Percentiles rank a stretch among this genome's conserved stretches.
These are phyloP conservation scores for Bujurquina vittata DNA, from an alignment of 2,113 vertebrate genomes.

Conservation along the genomic window DNA sequence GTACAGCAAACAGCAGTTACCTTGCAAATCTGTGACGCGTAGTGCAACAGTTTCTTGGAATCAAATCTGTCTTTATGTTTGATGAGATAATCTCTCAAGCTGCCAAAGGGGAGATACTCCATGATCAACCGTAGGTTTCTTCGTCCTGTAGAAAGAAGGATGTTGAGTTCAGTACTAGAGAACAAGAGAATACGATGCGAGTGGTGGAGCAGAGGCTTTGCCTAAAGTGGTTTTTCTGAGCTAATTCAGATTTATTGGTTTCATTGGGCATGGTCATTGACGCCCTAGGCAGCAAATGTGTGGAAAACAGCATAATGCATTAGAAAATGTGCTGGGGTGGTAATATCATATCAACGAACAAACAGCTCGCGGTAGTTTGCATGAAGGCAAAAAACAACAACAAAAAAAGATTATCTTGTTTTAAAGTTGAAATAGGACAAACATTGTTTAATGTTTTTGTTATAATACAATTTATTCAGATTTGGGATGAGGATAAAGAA, in stretches of 20 bases:
- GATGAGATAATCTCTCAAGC: conserved; percentile 94
- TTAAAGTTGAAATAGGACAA: background rate
- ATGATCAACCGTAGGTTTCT: conserved; percentile 94
- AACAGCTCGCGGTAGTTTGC: background rate
- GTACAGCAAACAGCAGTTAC: conserved; percentile 66
- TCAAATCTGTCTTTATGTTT: conserved; percentile 94
- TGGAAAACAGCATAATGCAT: conserved; percentile 2
- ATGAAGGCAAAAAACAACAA: background rate
- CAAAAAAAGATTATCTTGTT: background rate
- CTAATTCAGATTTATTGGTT: conserved; percentile 38
- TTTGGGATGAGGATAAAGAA: background rate
- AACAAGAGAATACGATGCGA: background rate
- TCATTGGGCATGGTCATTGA: background rate
- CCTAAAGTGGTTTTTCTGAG: background rate
- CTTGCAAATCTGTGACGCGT: conserved; percentile 97
- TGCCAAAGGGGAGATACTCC: conserved; percentile 97
- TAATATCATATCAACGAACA: conserved; percentile 19
- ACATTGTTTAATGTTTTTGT: background rate
- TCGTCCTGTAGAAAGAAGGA: conserved; percentile 77
- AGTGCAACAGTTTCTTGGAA: conserved; percentile 91
- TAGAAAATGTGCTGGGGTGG: background rate
- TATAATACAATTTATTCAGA: background rate
- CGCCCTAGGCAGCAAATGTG: background rate
- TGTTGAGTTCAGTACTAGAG: background rate
- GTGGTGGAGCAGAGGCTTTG: background rate